A percentile compares a stretch with the other conserved stretches of the same genome.
Evolutionary conservation across 2,888 invertebrate genomes (phyloP).

Genomic region (Lacanobia wlatinum): DNA sequence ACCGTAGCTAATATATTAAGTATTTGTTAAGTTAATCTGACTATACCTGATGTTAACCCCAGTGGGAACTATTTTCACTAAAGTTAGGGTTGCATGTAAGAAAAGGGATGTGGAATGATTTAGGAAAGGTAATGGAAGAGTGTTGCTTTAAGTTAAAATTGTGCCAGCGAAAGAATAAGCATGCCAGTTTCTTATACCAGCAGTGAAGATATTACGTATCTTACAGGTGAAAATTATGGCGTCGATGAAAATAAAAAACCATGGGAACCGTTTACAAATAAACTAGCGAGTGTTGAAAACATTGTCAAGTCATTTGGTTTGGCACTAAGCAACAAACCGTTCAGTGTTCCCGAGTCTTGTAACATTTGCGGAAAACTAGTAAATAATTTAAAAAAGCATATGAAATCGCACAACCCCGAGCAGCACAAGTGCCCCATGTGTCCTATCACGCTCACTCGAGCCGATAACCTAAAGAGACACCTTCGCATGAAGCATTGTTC

Average conservation of each 20-base stretch:
- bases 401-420: slow-evolving; percentile 92
- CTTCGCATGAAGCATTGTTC: slow-evolving; percentile 92
- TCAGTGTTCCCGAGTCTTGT: slow-evolving; percentile 89
- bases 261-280: slow-evolving; percentile 81
- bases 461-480: slow-evolving; percentile 93
- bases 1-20: slow-evolving; percentile 21
- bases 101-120: slow-evolving; percentile 62
- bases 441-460: slow-evolving; percentile 92
- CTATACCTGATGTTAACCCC: slow-evolving; percentile 5
- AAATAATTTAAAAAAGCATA: slow-evolving; percentile 92
- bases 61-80: slow-evolving; percentile 32
- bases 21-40: slow-evolving; percentile 50
- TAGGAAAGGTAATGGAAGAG: slow-evolving; percentile 61
- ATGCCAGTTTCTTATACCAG: slow-evolving; percentile 68
- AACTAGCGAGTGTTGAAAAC: slow-evolving; percentile 82
- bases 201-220: slow-evolving; percentile 81
- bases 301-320: slow-evolving; percentile 83
- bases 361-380: slow-evolving; percentile 92
- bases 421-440: slow-evolving; percentile 92
- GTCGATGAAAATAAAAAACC: slow-evolving; percentile 88
- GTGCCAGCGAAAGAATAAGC: slow-evolving; percentile 66
- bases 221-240: slow-evolving; percentile 88
- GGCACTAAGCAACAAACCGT: slow-evolving; percentile 77
- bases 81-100: slow-evolving; percentile 76
- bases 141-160: slow-evolving; percentile 66